phyloP scores from a whole-genome alignment of 2,888 invertebrate genomes.

The Eupithecia insigniata region DNA sequence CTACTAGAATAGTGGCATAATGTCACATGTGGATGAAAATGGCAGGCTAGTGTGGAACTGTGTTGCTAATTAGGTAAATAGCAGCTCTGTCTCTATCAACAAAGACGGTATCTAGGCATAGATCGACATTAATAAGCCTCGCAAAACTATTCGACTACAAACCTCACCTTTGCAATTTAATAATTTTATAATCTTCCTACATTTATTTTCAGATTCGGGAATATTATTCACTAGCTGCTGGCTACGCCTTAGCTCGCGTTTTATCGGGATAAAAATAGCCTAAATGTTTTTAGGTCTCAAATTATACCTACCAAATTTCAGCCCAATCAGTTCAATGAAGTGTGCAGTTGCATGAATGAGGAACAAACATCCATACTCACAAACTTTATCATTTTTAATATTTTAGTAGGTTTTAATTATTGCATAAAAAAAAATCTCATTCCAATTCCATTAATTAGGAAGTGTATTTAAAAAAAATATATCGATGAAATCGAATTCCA shows the following conservation, averaged over 20 bases:
- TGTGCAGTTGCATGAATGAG: no score
- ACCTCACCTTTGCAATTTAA: not conserved
- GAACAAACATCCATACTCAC: no score
- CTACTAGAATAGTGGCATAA: conserved; percentile 19
- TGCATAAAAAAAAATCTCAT: not conserved
- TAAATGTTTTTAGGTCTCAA: no score
- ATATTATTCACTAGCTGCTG: no score
- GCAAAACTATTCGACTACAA: not conserved
- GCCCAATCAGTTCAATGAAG: no score
- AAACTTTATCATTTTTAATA: no score
- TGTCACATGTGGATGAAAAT: not conserved
- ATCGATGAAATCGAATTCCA: not conserved
- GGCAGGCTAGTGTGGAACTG: not conserved
- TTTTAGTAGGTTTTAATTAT: not conserved
- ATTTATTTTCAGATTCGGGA: no score
- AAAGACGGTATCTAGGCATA: not conserved
- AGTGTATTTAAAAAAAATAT: not conserved
- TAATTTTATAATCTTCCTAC: no score
- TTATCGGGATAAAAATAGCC: no score
- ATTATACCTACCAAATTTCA: no score
- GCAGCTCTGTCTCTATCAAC: not conserved
- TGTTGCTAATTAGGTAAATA: not conserved
- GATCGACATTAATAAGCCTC: not conserved
- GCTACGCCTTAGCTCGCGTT: no score
- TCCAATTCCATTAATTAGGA: not conserved